Base-by-base conservation (phyloP, 2,888 invertebrate species). In the Aporophyla lueneburgensis region DNA sequence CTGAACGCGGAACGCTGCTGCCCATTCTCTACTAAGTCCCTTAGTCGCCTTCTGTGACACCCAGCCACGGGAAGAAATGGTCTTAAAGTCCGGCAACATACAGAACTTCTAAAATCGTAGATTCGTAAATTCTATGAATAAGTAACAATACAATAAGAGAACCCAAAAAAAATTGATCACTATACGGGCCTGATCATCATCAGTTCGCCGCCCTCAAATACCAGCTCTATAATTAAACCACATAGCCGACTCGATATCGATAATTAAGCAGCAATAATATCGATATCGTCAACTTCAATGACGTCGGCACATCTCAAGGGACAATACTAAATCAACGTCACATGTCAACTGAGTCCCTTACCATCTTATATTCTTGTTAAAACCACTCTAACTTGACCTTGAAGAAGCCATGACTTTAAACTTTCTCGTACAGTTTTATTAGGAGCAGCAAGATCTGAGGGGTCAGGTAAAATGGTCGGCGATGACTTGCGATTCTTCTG, bases 241-340 rank as follows among this genome's bases (percentile, higher is more conserved):
- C 63, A 83, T 51, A 68, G 71, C 81, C 71, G 76, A n/a, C 65
- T 81, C 75, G 66, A 79, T 76, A 83, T 88, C 83, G 79, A 84
- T 89, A 88, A 88, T 88, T 88, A 88, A 88, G 78, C 63, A 76
- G 78, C 74, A 84, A 88, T 89, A 91, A 89, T 89, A 90, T 87
- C 86, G 83, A 83, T 87, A 90, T 88, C 88, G 88, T 88, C 87
- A 89, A 89, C 88, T 84, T 63, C 61, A 71, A 93, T 96, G 96
- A 95, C 94, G 93, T 95, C 93, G 93, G 94, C 94, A 89, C 82
- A 93, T 91, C 88, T 87, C 78, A 88, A 90, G 89, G 91, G 91
- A 96, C 96, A 96, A 95, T 96, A 93, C 93, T 93, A 94, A 96
- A 96, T 96, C 96, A 96, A 96, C 96, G 95, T 96, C 96, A 94